A percentile compares a stretch with the other conserved stretches of the same genome.
These are phyloP conservation scores for Thomomys bottae DNA, from an alignment of 2,113 vertebrate species.

Conservation along the genomic window DNA sequence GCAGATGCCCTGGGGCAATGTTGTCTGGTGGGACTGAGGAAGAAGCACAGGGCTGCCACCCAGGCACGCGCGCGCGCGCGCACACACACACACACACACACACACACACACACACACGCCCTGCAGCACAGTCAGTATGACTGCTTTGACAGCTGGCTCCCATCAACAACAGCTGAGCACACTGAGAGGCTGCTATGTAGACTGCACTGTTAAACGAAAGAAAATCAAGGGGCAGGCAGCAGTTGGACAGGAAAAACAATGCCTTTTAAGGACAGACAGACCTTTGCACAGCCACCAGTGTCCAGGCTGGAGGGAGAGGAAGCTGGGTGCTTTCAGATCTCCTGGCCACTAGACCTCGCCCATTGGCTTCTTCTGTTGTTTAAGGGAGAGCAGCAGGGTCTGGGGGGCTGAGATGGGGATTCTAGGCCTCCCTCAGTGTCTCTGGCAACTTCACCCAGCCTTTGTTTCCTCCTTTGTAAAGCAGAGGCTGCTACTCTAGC, in stretches of 20 bases:
- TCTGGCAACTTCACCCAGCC: not conserved
- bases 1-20: not conserved
- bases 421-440: accelerated
- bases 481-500: not conserved
- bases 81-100: too few relatives aligned
- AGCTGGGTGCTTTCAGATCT: not conserved
- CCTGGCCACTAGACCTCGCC: not conserved
- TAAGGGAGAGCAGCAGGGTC: not conserved
- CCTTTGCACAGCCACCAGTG: not conserved
- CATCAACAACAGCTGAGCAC: not conserved
- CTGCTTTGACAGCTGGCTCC: not conserved
- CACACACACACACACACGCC: not conserved
- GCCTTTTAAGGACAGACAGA: slow-evolving; percentile 59
- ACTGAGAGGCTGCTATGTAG: not conserved
- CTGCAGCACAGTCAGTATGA: too few relatives aligned
- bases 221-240: not conserved
- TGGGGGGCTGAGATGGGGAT: not conserved
- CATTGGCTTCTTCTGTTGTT: not conserved
- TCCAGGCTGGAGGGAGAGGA: not conserved
- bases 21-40: not conserved
- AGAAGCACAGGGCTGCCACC: not conserved
- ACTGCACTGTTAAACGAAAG: not conserved
- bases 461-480: not conserved
- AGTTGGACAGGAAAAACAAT: not conserved
- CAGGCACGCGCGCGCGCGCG: not conserved